phyloP scores from a whole-genome alignment of 2,888 invertebrate genomes.

The Blomia tropicalis region DNA sequence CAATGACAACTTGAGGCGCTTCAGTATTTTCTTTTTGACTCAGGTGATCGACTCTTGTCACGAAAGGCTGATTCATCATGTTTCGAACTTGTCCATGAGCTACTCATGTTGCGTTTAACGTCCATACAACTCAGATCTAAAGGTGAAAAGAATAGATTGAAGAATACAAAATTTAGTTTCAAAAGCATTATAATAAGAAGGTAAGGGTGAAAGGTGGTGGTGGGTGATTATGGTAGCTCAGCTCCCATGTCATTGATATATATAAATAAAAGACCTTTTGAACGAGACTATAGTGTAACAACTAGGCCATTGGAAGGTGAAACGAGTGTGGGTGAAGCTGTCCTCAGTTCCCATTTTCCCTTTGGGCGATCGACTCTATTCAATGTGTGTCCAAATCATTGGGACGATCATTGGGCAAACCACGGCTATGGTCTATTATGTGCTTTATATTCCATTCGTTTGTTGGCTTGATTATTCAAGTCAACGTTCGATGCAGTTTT shows the following conservation, averaged over 20 bases:
- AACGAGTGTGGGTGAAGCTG: neutral
- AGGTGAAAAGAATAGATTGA: neutral
- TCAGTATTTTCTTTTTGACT: neutral
- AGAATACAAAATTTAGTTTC: neutral
- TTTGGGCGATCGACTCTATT: neutral
- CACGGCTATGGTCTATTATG: too few relatives aligned
- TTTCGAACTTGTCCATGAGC: neutral
- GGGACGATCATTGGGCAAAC: too few relatives aligned
- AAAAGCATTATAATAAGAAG: neutral
- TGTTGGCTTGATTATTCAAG: too few relatives aligned
- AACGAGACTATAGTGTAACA: too few relatives aligned
- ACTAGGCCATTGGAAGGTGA: neutral
- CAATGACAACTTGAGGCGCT: too few relatives aligned
- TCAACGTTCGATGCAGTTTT: too few relatives aligned
- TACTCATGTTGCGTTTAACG: neutral
- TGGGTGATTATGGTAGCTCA: too few relatives aligned
- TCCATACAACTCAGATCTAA: neutral
- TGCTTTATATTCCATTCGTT: too few relatives aligned
- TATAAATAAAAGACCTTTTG: too few relatives aligned
- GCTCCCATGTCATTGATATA: too few relatives aligned
- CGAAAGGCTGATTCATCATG: neutral
- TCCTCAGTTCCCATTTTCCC: neutral
- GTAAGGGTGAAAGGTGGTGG: neutral
- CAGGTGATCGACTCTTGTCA: constrained; percentile 3
- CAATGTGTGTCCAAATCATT: too few relatives aligned